Conservation (phyloP, 2,797 vertebrate genomes). For the Rhinoraja longicauda region DNA sequence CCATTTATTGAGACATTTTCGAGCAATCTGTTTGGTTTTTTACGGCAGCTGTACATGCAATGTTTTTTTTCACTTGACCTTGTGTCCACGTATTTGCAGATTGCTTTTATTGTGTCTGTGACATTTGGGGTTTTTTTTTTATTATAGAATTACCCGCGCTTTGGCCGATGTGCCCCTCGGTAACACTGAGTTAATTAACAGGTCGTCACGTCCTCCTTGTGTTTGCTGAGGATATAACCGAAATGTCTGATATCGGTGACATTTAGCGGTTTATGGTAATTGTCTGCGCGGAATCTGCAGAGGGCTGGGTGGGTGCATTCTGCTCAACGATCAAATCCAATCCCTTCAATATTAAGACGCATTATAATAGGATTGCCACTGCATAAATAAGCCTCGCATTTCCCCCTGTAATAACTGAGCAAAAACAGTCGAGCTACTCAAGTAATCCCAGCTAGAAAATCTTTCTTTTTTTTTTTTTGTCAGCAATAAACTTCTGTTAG, state of each 20-base stretch:
- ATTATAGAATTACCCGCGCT: not conserved
- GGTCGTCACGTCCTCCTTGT: not conserved
- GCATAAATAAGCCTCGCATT: not conserved
- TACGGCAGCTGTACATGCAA: not conserved
- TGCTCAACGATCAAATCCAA: not conserved
- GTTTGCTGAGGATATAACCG: not conserved
- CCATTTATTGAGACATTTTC: not conserved
- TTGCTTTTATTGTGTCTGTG: not conserved
- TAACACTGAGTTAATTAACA: slow-evolving; percentile 2
- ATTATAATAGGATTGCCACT: not conserved
- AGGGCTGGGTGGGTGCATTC: not conserved
- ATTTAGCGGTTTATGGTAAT: not conserved
- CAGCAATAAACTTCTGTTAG: no score
- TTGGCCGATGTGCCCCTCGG: not conserved
- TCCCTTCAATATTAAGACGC: not conserved
- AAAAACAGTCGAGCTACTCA: no score
- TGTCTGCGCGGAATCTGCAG: not conserved
- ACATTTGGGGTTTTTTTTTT: not conserved
- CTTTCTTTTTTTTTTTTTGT: no score
- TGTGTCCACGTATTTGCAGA: not conserved
- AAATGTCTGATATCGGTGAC: not conserved
- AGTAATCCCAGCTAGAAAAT: no score
- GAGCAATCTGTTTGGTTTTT: not conserved
- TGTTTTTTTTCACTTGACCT: not conserved
- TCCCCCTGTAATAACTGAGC: no score